Percentiles rank a stretch among this genome's conserved stretches.
Conservation (phyloP, 1,140 invertebrate species). For the Chionoecetes opilio region DNA sequence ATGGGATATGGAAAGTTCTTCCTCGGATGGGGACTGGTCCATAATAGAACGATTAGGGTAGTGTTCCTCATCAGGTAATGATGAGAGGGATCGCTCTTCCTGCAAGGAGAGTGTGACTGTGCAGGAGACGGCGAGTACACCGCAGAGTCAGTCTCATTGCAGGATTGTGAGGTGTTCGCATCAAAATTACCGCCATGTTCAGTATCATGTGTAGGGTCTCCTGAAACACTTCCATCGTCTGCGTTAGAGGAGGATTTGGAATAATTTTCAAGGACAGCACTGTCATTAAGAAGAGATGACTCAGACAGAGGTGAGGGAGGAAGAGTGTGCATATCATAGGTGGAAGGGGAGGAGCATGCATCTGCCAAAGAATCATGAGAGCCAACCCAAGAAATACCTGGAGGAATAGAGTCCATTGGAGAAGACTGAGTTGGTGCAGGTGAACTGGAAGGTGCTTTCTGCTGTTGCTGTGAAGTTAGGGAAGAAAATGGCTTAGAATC, state of each 20-base stretch:
- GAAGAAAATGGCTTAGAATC: constrained; percentile 58
- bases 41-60: background rate
- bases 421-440: constrained; percentile 71
- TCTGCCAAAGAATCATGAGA: constrained; percentile 70
- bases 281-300: constrained; percentile 46
- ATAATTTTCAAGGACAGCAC: constrained; percentile 36
- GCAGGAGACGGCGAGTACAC: constrained; percentile 54
- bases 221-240: background rate
- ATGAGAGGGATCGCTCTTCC: background rate
- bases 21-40: background rate
- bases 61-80: background rate
- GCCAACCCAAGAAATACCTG: constrained; percentile 74
- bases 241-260: constrained; percentile 33
- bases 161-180: constrained; percentile 20
- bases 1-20: constrained; percentile 21
- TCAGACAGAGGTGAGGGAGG: constrained; percentile 12
- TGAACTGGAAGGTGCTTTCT: constrained; percentile 64
- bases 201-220: background rate
- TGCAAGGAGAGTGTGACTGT: constrained; percentile 32
- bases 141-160: constrained; percentile 69
- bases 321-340: constrained; percentile 53
- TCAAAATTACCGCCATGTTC: constrained; percentile 59
- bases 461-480: constrained; percentile 52
- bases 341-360: constrained; percentile 61
- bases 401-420: constrained; percentile 69